Evolutionary conservation across 2,113 vertebrate genomes (phyloP), one percentile per base, ranked within the genome.

Genomic region (Odontophorus gujanensis): DNA sequence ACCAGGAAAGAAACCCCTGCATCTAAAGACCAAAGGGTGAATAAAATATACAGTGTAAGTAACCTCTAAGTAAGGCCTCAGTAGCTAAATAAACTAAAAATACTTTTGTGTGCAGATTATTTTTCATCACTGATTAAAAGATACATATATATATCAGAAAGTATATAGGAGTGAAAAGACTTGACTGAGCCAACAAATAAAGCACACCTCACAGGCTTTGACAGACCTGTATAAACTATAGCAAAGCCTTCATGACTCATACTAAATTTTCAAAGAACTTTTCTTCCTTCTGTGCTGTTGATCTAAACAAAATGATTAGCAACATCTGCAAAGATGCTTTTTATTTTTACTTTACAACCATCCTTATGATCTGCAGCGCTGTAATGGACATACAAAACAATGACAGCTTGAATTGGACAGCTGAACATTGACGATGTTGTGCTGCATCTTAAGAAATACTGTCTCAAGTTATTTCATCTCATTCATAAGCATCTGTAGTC

Each of bases 391-490:
- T 69, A 62, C 74, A 73, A 42, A 89, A 25, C 79, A 58, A 73
- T 7, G 72, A 66, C 93, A 95, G 87, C 81, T 92, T 80, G 74
- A 81, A 47, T 13, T 45, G 71, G 87, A 73, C 95, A 95, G 92
- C 90, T 69, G 79, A 89, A n/a, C 17, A 87, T 13, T 1, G 0
- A 28, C 84, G 43, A 14, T 57, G 25, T 61, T 67, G 28, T n/a
- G 15, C 4, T 42, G 21, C 48, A 48, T 5, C 74, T 40, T 13
- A 48, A 85, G 62, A 91, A 81, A 87, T 69, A 34, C 8, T 25
- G 20, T 76, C 90, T 80, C 81, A 87, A 81, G 74, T 53, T 48
- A 20, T 61, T 17, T 59, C 36, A 73, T 3, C 75, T 92, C 48
- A 45, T 89, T 48, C 45, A 48, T 8, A 66, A 89, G 79, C 78